A percentile compares a stretch with the other conserved stretches of the same genome.
Conservation (phyloP, 1,140 invertebrate species). For the Saccostrea glomerata region DNA sequence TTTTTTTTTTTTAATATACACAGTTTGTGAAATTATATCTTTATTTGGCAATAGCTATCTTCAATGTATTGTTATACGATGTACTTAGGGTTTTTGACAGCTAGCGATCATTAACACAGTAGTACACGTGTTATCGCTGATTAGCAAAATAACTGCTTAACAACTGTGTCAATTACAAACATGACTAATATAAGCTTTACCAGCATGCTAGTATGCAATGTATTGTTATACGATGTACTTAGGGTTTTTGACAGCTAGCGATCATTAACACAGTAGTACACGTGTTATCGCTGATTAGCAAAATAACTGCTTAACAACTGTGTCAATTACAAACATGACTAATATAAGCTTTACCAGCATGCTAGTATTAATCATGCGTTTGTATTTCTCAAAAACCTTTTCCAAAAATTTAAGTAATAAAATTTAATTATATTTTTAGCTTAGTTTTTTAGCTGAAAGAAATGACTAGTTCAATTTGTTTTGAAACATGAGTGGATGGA, state of each 20-base stretch:
- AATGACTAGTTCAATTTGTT: conserved; percentile 32
- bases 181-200: neutral
- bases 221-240: neutral
- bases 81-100: neutral
- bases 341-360: neutral
- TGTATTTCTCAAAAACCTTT: conserved; percentile 11
- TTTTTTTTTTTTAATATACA: no score
- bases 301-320: neutral
- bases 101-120: neutral
- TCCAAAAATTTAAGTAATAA: conserved; percentile 26
- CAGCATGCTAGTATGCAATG: neutral
- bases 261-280: neutral
- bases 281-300: conserved; percentile 14
- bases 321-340: conserved; percentile 30
- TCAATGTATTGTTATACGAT: neutral
- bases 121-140: neutral
- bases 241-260: neutral
- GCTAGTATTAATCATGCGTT: conserved; percentile 10
- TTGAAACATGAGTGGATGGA: conserved; percentile 3
- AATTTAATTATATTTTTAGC: conserved; percentile 33
- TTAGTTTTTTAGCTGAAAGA: neutral
- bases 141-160: conserved; percentile 10
- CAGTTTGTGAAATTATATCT: neutral
- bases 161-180: conserved; percentile 19
- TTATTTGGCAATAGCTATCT: neutral